These are phyloP conservation scores for Pseudoatta argentina DNA, from an alignment of 1,140 invertebrate species.

Conservation along the genomic window DNA sequence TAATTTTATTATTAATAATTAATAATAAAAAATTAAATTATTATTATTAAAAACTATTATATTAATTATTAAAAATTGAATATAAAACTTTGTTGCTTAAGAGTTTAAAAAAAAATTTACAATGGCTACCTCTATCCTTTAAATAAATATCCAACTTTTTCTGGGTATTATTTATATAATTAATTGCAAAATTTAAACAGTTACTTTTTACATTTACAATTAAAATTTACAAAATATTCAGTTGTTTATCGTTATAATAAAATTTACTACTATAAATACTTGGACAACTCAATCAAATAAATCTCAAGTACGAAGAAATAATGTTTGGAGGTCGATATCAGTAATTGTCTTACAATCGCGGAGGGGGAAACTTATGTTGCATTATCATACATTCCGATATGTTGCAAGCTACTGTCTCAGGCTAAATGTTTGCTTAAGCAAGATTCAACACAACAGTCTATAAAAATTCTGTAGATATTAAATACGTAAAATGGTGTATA, in stretches of 20 bases:
- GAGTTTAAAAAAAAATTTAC: neutral
- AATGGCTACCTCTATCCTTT: neutral
- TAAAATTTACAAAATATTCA: neutral
- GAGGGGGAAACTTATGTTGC: neutral
- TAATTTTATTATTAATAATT: too few species aligned
- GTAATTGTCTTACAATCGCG: neutral
- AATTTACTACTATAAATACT: neutral
- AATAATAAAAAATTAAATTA: too few species aligned
- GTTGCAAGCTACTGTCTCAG: neutral
- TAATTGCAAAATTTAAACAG: neutral
- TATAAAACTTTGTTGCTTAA: neutral
- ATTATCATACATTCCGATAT: neutral
- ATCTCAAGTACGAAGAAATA: neutral
- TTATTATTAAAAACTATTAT: too few species aligned
- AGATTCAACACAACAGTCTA: neutral
- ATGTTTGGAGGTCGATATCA: conserved; percentile 17
- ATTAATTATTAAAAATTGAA: neutral
- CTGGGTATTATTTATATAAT: neutral
- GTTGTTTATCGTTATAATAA: neutral
- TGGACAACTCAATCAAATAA: neutral
- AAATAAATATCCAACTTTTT: neutral
- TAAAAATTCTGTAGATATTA: neutral
- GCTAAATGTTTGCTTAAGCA: neutral
- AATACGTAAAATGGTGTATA: neutral
- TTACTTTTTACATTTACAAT: too few species aligned